Evolutionary conservation across 2,797 vertebrate genomes (phyloP), one percentile per base, ranked within the genome.

Genomic region (Rhinoraja longicauda): DNA sequence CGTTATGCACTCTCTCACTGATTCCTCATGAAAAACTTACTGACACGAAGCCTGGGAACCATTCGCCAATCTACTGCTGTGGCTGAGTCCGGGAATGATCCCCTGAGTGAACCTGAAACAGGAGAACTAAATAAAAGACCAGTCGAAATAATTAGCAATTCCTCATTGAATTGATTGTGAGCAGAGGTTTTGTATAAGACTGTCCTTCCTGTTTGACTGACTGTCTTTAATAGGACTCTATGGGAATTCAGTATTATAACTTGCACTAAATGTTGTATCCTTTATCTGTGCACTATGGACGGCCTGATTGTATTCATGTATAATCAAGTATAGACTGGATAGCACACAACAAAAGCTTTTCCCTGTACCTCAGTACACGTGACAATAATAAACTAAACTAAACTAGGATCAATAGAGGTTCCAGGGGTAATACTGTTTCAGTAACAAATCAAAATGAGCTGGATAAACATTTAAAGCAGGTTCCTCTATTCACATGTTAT

Each of bases 71-170:
- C 17, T 19, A 24, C 62, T 64, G 7, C 84, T 9, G 12, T 36
- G 62, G 62, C n/a, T 67, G 84, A 32, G 84, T 32, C 84, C 24
- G 59, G 84, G 84, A 64, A 36, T 67, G 19, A 88, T 67, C 59
- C n/a, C 59, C 64, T n/a, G n/a, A 67, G 36, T 17, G 59, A 88
- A 88, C 15, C n/a, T 67, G 62, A 36, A 88, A 88, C 7, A 32
- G n/a, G 8, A 32, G 15, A 21, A 4, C 19, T 21, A 64, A 88
- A 32, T 57, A 36, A 21, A 88, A 88, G 15, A 67, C n/a, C n/a
- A 88, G 64, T 88, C n/a, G n/a, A n/a, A 88, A 64, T 36, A 88
- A 88, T 67, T 88, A 88, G 64, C 67, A 64, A 88, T 67, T 88
- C n/a, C 84, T 88, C 17, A 67, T 10, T 88, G n/a, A 67, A 32